Evolutionary conservation across 2,797 vertebrate species (phyloP).

Genomic region (Crenuchus spilurus): DNA sequence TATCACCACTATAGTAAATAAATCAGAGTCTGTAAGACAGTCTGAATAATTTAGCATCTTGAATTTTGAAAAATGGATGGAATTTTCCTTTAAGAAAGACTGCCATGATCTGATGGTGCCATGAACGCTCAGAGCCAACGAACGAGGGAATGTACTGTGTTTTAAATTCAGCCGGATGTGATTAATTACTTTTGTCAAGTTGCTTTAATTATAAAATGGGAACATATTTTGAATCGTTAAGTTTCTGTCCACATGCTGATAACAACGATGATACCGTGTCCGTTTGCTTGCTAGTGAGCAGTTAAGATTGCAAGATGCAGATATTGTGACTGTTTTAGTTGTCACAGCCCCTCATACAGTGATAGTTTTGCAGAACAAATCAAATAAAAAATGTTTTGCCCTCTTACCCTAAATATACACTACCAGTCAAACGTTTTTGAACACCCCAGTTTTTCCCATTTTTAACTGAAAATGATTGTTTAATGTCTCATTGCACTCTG

Average conservation of each 20-base stretch:
- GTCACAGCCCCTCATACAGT: neutral
- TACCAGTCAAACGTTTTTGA: neutral
- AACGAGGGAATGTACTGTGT: neutral
- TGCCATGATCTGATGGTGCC: neutral
- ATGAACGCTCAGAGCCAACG: neutral
- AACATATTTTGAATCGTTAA: neutral
- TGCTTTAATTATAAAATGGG: slow-evolving; percentile 2
- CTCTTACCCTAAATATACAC: neutral
- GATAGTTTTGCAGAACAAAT: neutral
- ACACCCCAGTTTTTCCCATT: no score
- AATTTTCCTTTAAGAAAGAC: no score
- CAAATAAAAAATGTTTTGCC: neutral
- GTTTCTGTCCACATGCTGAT: neutral
- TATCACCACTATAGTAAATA: no score
- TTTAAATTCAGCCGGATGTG: neutral
- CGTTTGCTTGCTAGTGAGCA: slow-evolving; percentile 9
- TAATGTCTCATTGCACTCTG: no score
- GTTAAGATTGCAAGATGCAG: neutral
- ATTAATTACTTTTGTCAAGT: neutral
- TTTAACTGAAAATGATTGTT: no score
- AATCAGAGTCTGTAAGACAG: no score
- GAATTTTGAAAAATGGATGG: no score
- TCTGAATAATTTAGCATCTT: no score
- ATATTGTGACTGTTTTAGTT: neutral
- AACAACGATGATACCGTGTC: neutral